Evolutionary conservation across 2,888 invertebrate genomes (phyloP).

Genomic region (Mythimna albipuncta): DNA sequence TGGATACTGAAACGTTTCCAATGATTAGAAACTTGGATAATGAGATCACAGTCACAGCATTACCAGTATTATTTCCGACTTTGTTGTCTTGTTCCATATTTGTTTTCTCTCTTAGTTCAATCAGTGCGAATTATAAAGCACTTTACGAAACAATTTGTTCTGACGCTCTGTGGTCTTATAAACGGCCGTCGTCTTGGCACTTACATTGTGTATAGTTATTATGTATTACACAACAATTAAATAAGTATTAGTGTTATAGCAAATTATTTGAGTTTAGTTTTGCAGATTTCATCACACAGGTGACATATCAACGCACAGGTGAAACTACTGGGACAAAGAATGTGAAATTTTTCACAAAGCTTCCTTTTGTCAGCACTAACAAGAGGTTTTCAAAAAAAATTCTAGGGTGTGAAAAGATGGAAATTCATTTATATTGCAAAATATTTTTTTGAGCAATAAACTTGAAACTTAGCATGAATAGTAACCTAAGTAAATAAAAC

Average conservation of each 20-base stretch:
- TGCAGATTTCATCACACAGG: no score
- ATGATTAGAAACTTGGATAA: conserved; percentile 26
- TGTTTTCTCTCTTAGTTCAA: conserved; percentile 48
- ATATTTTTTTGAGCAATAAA: no score
- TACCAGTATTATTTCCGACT: conserved; percentile 29
- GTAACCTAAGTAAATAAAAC: no score
- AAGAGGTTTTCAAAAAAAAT: no score
- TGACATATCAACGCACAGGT: no score
- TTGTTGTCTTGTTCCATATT: conserved; percentile 35
- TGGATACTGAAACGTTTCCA: conserved; percentile 25
- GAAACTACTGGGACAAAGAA: no score
- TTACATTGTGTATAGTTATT: conserved; percentile 1
- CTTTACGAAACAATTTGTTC: conserved; percentile 51
- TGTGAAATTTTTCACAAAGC: no score
- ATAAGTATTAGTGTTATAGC: neutral
- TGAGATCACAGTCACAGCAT: conserved; percentile 27
- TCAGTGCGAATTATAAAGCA: conserved; percentile 48
- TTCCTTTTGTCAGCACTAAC: no score
- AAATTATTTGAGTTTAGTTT: neutral
- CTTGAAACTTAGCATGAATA: no score
- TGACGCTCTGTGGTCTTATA: conserved; percentile 27
- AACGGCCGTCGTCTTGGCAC: conserved; percentile 1
- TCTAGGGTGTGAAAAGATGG: no score
- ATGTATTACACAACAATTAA: conserved; percentile 1
- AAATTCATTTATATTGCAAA: no score